Evolutionary conservation across 2,797 vertebrate species (phyloP).

Genomic region (Heterohyrax brucei): DNA sequence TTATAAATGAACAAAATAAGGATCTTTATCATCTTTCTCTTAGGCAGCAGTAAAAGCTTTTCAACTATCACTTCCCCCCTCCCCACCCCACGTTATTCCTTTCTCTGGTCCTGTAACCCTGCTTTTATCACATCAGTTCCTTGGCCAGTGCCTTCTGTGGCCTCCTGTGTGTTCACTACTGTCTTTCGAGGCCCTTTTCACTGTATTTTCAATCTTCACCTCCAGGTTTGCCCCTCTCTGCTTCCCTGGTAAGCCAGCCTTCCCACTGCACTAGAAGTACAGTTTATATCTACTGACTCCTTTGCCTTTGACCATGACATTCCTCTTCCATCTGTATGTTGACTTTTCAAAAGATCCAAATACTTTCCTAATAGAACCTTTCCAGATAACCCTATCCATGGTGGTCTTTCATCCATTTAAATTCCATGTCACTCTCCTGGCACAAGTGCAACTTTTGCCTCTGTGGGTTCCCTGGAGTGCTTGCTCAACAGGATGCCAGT

Average conservation of each 20-base stretch:
- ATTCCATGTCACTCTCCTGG: not conserved
- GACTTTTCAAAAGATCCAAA: not conserved
- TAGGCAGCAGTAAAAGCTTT: not conserved
- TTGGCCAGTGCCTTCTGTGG: not conserved
- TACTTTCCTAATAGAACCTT: not conserved
- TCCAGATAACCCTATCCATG: not conserved
- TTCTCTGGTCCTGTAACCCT: not conserved
- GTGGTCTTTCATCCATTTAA: not conserved
- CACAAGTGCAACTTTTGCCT: not conserved
- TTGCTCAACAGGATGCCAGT: not conserved
- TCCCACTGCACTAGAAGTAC: not conserved
- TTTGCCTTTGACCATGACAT: not conserved
- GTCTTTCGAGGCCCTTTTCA: not conserved
- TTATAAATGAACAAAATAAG: not conserved
- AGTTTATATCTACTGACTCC: not conserved
- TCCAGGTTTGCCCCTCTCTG: not conserved
- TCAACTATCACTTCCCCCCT: not conserved
- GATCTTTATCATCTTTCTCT: not conserved
- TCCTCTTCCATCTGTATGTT: not conserved
- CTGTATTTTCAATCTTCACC: not conserved
- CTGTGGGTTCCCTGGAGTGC: rapidly evolving
- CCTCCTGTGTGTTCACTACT: not conserved
- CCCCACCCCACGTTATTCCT: too few species aligned
- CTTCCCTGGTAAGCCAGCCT: not conserved
- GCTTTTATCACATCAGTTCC: too few species aligned